Evolutionary conservation across 2,888 invertebrate genomes (phyloP).

Genomic region (Drosophila acutilabella): DNA sequence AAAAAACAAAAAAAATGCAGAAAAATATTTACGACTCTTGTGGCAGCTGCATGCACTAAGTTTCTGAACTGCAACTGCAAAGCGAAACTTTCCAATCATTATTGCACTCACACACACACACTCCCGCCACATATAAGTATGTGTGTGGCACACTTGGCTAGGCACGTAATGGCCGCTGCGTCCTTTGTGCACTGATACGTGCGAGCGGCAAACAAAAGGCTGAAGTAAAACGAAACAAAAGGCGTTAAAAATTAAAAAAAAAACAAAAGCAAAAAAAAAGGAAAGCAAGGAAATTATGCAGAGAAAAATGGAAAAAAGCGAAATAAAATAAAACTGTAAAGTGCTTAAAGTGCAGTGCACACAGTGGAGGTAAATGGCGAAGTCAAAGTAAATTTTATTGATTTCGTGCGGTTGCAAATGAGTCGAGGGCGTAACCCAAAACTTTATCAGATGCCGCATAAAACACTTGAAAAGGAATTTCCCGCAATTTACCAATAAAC

Average conservation of each 20-base stretch:
- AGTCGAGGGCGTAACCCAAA: slow-evolving; percentile 16
- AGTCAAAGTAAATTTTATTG: slow-evolving; percentile 13
- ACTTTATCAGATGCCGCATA: slow-evolving; percentile 70
- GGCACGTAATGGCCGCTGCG: slow-evolving; percentile 73
- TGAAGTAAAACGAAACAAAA: slow-evolving; percentile 63
- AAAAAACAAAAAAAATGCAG: slow-evolving; percentile 65
- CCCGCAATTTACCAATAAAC: slow-evolving; percentile 27
- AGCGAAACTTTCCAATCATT: slow-evolving; percentile 78
- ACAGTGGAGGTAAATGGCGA: slow-evolving; percentile 32
- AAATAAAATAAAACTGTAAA: slow-evolving; percentile 38
- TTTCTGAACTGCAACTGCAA: slow-evolving; percentile 65
- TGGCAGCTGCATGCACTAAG: slow-evolving; percentile 66
- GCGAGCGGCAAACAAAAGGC: slow-evolving; percentile 61
- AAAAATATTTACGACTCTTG: slow-evolving; percentile 68
- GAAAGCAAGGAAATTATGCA: slow-evolving; percentile 1
- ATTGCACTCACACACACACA: slow-evolving; percentile 52
- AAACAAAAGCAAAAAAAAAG: slow-evolving; percentile 20
- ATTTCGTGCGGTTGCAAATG: slow-evolving; percentile 31
- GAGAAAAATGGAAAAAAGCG: slow-evolving; percentile 2
- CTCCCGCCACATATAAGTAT: slow-evolving; percentile 21
- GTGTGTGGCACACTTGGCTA: slow-evolving; percentile 61
- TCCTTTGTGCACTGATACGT: slow-evolving; percentile 79
- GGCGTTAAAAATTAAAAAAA: slow-evolving; percentile 53
- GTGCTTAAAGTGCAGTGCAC: slow-evolving; percentile 44
- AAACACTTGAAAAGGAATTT: slow-evolving; percentile 49